A percentile compares a stretch with the other conserved stretches of the same genome.
Evolutionary conservation across 2,888 invertebrate species (phyloP).

Genomic region (Alloscopus bannaensis): DNA sequence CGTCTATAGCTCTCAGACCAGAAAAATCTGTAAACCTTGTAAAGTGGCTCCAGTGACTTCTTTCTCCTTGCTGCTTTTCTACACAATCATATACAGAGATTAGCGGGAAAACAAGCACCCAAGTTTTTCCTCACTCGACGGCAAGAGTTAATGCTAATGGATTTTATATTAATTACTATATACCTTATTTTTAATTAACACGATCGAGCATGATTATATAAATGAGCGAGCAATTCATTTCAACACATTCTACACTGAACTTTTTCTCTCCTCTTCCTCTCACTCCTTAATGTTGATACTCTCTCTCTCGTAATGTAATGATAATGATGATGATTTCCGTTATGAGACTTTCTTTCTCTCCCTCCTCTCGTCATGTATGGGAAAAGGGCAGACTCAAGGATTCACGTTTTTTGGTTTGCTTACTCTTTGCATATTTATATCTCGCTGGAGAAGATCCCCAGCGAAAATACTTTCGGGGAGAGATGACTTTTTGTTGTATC

Average conservation of each 20-base stretch:
- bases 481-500: constrained; percentile 47
- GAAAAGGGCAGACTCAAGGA: not conserved
- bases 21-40: no score
- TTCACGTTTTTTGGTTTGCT: not conserved
- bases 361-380: not conserved
- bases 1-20: no score
- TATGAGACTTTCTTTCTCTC: constrained; percentile 42
- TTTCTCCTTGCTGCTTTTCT: no score
- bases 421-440: constrained; percentile 31
- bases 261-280: no score
- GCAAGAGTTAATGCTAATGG: not conserved
- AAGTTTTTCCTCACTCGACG: not conserved
- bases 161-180: constrained; percentile 20
- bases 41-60: no score
- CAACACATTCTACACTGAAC: constrained; percentile 45
- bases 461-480: constrained; percentile 39
- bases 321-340: constrained; percentile 61
- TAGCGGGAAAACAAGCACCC: no score
- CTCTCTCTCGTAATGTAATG: constrained; percentile 35
- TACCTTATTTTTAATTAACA: constrained; percentile 25
- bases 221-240: constrained; percentile 50
- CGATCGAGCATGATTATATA: constrained; percentile 13
- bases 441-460: constrained; percentile 48
- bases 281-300: no score
- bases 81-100: no score